Evolutionary conservation across 2,888 invertebrate genomes (phyloP).

Genomic region (Dicranocentrus wangi): DNA sequence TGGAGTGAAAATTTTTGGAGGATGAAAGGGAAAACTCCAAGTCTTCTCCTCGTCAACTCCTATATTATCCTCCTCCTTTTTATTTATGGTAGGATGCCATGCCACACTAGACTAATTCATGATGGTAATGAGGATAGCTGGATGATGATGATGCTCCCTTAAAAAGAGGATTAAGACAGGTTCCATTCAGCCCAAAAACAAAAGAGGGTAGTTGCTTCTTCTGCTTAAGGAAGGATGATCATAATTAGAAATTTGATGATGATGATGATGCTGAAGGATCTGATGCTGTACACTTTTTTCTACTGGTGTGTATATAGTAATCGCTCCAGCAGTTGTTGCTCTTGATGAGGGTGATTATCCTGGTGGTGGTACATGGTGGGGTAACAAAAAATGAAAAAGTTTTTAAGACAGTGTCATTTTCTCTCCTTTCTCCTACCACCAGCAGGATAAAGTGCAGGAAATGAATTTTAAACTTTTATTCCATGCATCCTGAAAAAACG

Average conservation of each 20-base stretch:
- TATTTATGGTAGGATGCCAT: conserved; percentile 2
- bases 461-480: too few relatives aligned
- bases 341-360: conserved; percentile 5
- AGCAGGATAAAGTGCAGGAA: too few relatives aligned
- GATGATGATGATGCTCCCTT: conserved; percentile 27
- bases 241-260: conserved; percentile 47
- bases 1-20: too few relatives aligned
- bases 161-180: conserved; percentile 46
- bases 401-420: too few relatives aligned
- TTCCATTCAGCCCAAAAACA: conserved; percentile 30
- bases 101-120: conserved; percentile 13
- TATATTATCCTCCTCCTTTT: conserved; percentile 41
- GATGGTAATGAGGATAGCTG: conserved; percentile 3
- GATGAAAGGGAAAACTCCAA: too few relatives aligned
- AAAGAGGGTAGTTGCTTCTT: conserved; percentile 30
- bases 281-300: neutral
- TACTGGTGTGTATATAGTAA: too few relatives aligned
- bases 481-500: too few relatives aligned
- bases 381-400: too few relatives aligned
- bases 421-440: too few relatives aligned
- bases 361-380: neutral
- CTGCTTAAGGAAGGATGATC: conserved; percentile 28
- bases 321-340: neutral
- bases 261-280: conserved; percentile 5
- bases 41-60: too few relatives aligned